A percentile compares a stretch with the other conserved stretches of the same genome.
phyloP scores from a whole-genome alignment of 2,113 vertebrate species.

The Tylochromis polylepis region DNA sequence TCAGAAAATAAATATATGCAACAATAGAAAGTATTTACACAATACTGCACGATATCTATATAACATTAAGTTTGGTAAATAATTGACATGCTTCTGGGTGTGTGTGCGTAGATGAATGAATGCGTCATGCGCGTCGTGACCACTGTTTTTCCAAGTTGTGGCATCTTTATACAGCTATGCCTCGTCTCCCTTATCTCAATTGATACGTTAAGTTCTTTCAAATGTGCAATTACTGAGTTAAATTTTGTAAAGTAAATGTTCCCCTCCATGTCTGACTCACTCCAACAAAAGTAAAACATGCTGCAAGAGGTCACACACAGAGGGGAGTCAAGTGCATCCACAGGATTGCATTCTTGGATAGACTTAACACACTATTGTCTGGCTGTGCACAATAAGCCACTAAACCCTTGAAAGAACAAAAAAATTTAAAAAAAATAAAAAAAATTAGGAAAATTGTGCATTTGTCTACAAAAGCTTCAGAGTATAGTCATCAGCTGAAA shows the following conservation, averaged over 20 bases:
- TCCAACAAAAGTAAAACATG: neutral
- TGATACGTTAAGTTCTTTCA: neutral
- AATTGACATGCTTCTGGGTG: neutral
- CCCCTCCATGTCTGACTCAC: neutral
- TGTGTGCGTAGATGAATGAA: neutral
- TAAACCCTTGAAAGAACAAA: neutral
- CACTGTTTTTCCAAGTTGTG: neutral
- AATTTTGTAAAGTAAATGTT: neutral
- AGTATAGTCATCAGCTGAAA: neutral
- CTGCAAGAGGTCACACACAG: conserved; percentile 9
- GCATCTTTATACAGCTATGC: neutral
- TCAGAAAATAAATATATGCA: neutral
- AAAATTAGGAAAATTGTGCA: neutral
- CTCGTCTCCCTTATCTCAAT: neutral
- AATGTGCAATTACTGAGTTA: neutral
- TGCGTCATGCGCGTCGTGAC: neutral
- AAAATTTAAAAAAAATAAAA: neutral
- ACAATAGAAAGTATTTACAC: neutral
- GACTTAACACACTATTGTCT: conserved; percentile 15
- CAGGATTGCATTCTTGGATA: conserved; percentile 16
- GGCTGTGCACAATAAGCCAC: conserved; percentile 3
- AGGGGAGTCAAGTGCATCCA: conserved; percentile 18
- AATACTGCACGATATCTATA: neutral
- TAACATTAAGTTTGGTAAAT: neutral
- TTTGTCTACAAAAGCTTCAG: neutral